These are phyloP conservation scores for Dasyornis broadbenti DNA, from an alignment of 2,113 vertebrate genomes.

Conservation along the genomic window DNA sequence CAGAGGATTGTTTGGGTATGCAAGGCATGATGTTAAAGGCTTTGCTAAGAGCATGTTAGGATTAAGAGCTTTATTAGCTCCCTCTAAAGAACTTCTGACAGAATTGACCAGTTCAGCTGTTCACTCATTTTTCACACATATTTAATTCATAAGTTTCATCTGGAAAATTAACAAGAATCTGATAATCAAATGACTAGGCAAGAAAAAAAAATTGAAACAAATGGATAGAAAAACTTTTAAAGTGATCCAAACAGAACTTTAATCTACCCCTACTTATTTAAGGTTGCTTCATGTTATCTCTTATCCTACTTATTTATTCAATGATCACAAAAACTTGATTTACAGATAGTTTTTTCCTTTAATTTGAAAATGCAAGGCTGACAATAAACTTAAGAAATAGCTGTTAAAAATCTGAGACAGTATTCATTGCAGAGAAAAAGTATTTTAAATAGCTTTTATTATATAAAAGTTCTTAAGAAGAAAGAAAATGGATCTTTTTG, in stretches of 20 bases:
- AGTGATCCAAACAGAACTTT: not conserved
- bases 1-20: slow-evolving; percentile 12
- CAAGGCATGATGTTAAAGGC: not conserved
- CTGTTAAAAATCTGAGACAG: not conserved
- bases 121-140: not conserved
- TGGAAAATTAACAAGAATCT: not conserved
- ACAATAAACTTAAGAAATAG: not conserved
- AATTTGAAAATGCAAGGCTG: not conserved
- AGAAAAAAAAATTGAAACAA: not conserved
- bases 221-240: not conserved
- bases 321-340: not conserved
- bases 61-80: slow-evolving; percentile 22
- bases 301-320: not conserved
- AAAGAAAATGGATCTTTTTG: not conserved
- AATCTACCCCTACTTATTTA: not conserved
- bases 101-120: not conserved
- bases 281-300: not conserved
- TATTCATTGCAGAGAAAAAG: not conserved
- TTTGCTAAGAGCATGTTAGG: not conserved
- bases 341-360: not conserved
- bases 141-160: not conserved
- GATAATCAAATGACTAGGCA: not conserved
- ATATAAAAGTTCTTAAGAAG: not conserved
- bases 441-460: not conserved
- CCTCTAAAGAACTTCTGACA: not conserved